Evolutionary conservation across 2,113 vertebrate genomes (phyloP), one percentile per base, ranked within the genome.

Genomic region (Columba janthina): DNA sequence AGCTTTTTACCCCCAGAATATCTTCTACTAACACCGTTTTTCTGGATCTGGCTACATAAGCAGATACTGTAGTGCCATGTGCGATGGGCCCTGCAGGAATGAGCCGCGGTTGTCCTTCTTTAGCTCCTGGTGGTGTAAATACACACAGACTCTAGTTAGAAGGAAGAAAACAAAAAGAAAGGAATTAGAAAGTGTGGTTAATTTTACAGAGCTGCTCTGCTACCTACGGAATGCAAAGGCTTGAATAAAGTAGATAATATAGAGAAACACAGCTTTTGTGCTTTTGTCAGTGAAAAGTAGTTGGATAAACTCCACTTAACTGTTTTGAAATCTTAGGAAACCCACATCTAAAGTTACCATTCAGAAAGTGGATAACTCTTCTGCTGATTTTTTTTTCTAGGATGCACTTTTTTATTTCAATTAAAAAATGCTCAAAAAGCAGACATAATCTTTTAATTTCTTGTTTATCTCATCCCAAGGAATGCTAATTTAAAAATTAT

Each of bases 41-140:
- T 94, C 98, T 98, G 93, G 98, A 99, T 98, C 99, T 99, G 98
- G 99, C 99, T 98, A 99, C 99, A 57, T 99, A 98, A 92, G 99
- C 99, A 93, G 99, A 99, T 94, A 99, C 97, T 89, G 99, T 99
- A 81, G 99, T 99, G 92, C 99, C 99, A 93, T 98, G 99, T 57
- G 98, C 97, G 56, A 99, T 98, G 89, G 99, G 99, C 67, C 99
- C 99, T 17, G 98, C 99, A 38, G 99, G 99, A 96, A 99, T 98
- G 95, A 99, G 99, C 78, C 97, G 97, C 32, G 99, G 98, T 66
- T 98, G 98, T 74, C 99, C 99, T 91, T 99, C 99, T 95, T 99
- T 99, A 84, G 98, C 95, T 93, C 99, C 99, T 53, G 98, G 98
- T 56, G 99, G 99, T 76, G 98, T 98, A 98, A 99, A 99, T 95